Conservation (phyloP, 2,113 vertebrate genomes). For the Struthio camelus region DNA sequence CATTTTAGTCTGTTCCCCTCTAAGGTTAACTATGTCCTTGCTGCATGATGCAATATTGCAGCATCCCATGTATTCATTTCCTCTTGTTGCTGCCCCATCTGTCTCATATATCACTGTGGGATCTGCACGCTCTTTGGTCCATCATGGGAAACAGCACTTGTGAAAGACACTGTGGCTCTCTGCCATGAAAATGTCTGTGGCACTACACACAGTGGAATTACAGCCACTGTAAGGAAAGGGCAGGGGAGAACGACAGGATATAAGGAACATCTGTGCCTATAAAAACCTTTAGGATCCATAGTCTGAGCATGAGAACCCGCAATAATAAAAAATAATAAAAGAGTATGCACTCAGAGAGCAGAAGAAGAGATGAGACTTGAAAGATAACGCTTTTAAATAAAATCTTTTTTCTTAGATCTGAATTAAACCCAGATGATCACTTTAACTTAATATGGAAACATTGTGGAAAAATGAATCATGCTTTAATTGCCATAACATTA, state of each 20-base stretch:
- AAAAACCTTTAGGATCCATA: slow-evolving; percentile 44
- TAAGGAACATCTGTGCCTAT: slow-evolving; percentile 52
- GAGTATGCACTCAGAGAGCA: neutral
- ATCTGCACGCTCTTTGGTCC: neutral
- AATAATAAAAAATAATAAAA: neutral
- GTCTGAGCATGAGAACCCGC: slow-evolving; percentile 20
- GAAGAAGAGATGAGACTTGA: slow-evolving; percentile 27
- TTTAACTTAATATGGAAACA: slow-evolving; percentile 59
- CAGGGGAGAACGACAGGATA: slow-evolving; percentile 37
- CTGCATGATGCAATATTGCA: neutral
- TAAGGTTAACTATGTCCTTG: neutral
- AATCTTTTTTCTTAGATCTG: slow-evolving; percentile 53
- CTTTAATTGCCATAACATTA: slow-evolving; percentile 69
- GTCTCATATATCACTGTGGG: neutral
- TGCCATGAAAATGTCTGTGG: slow-evolving; percentile 49
- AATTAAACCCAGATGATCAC: slow-evolving; percentile 70
- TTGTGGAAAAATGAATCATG: slow-evolving; percentile 62
- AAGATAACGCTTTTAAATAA: slow-evolving; percentile 59
- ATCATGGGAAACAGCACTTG: slow-evolving; percentile 35
- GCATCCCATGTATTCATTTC: neutral
- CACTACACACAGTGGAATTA: slow-evolving; percentile 63
- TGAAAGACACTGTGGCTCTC: slow-evolving; percentile 53
- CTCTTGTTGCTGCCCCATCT: neutral
- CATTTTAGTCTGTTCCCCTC: neutral
- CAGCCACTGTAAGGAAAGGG: slow-evolving; percentile 44